Conservation (phyloP, 2,113 vertebrate genomes). For the Panurus biarmicus region DNA sequence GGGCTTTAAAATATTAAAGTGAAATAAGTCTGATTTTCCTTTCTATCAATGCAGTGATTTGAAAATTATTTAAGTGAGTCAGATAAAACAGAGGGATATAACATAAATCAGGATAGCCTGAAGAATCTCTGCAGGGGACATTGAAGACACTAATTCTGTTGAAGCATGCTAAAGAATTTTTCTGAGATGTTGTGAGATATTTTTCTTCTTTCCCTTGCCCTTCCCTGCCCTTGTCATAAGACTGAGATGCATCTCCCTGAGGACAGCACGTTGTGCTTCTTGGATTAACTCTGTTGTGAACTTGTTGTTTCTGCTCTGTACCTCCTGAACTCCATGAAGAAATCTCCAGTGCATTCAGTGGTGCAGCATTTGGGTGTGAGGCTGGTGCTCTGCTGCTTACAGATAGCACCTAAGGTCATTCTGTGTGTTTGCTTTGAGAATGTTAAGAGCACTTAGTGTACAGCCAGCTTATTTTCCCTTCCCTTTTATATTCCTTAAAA, state of each 20-base stretch:
- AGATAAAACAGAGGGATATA: background rate
- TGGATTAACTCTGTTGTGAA: background rate
- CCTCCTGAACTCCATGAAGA: background rate
- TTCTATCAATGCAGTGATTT: background rate
- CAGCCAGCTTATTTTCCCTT: background rate
- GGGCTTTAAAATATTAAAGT: background rate
- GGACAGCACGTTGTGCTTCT: background rate
- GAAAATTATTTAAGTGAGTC: background rate
- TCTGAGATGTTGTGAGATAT: background rate
- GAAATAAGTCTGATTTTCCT: background rate
- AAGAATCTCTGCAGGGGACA: background rate
- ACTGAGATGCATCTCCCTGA: background rate
- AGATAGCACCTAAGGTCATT: conserved; percentile 20
- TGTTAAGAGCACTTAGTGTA: background rate
- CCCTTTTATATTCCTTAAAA: background rate
- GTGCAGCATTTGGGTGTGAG: background rate
- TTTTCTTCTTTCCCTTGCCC: background rate
- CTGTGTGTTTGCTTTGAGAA: background rate
- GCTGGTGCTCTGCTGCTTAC: background rate
- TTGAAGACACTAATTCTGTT: background rate
- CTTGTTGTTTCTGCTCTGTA: background rate
- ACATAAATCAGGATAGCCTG: background rate
- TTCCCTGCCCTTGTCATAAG: background rate
- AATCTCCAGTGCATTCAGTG: background rate
- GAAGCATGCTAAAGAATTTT: background rate